These are phyloP conservation scores for Melanotaenia nigrans DNA, from an alignment of 2,797 vertebrate genomes.

Conservation along the genomic window DNA sequence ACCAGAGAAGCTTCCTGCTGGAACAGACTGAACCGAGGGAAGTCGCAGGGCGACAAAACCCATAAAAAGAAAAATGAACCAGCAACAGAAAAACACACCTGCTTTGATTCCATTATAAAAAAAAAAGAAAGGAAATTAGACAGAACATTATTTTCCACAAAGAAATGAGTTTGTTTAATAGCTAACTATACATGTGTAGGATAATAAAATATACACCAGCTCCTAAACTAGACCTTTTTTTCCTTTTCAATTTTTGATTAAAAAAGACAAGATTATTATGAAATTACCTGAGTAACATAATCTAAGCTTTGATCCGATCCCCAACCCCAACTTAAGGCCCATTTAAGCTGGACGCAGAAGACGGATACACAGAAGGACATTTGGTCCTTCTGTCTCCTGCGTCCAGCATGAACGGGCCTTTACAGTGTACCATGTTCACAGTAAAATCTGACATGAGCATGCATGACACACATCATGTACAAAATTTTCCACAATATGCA, in stretches of 20 bases:
- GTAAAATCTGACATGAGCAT: conserved; percentile 77
- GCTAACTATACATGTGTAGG: background rate
- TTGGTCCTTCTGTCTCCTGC: no score
- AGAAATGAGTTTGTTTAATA: background rate
- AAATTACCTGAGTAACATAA: conserved; percentile 82
- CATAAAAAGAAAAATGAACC: background rate
- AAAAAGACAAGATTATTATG: conserved; percentile 62
- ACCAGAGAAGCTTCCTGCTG: background rate
- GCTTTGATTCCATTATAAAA: background rate
- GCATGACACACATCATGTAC: conserved; percentile 62
- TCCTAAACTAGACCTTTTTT: background rate
- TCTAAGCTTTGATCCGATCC: conserved; percentile 58
- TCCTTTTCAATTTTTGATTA: background rate
- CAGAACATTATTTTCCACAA: background rate
- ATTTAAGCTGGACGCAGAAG: no score
- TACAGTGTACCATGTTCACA: conserved; percentile 84
- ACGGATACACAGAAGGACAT: no score
- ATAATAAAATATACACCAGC: background rate
- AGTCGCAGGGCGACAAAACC: background rate
- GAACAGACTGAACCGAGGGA: background rate
- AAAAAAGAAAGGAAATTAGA: background rate
- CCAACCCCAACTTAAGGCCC: conserved; percentile 44
- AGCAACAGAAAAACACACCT: background rate
- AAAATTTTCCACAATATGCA: conserved; percentile 73
- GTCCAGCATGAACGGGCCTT: no score